Percentiles rank a stretch among this genome's conserved stretches.
Conservation (phyloP, 2,797 vertebrate species). For the Morelia viridis region DNA sequence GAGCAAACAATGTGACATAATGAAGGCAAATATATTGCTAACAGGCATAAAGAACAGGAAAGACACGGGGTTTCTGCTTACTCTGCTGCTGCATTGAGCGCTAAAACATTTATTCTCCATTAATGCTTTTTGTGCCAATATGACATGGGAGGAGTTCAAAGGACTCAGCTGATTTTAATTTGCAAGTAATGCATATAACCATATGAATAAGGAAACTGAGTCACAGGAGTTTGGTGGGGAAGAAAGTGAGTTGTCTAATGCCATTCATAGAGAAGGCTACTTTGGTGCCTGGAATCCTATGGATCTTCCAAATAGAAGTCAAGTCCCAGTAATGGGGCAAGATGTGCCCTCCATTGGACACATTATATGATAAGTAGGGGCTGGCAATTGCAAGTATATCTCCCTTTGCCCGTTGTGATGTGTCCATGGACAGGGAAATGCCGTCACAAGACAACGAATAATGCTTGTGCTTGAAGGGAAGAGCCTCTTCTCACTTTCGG, state of each 20-base stretch:
- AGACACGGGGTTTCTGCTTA: background rate
- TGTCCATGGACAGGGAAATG: background rate
- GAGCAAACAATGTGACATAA: background rate
- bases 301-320: background rate
- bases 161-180: conserved; percentile 14
- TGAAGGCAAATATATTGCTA: conserved; percentile 1
- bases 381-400: background rate
- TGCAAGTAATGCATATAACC: background rate
- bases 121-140: conserved; percentile 1
- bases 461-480: background rate
- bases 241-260: background rate
- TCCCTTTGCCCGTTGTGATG: background rate
- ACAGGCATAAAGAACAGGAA: background rate
- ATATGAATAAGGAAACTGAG: background rate
- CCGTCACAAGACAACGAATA: background rate
- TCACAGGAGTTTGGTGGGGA: background rate
- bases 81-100: background rate
- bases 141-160: conserved; percentile 11
- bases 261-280: background rate
- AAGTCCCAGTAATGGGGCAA: background rate
- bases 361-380: background rate
- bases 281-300: background rate
- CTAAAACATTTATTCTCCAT: background rate
- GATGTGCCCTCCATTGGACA: background rate
- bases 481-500: background rate